phyloP scores from a whole-genome alignment of 2,888 invertebrate species.

The Metallyticus violacea region DNA sequence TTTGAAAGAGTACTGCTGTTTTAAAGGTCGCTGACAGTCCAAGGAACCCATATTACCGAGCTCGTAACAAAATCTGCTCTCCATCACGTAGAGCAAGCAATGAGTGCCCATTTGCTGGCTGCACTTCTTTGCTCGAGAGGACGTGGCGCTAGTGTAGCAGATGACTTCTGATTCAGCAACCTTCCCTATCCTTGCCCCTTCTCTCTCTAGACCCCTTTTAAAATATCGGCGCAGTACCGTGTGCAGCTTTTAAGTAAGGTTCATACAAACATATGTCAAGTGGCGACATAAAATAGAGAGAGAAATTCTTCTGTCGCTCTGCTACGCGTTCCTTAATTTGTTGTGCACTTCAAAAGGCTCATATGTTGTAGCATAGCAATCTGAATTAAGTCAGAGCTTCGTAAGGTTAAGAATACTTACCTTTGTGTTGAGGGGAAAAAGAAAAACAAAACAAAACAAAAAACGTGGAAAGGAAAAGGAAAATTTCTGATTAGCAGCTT shows the following conservation, averaged over 20 bases:
- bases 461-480: too few relatives aligned
- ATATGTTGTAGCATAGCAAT: too few relatives aligned
- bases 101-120: not conserved
- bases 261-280: not conserved
- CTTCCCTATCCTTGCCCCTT: not conserved
- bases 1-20: not conserved
- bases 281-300: too few relatives aligned
- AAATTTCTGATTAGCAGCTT: too few relatives aligned
- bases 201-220: not conserved
- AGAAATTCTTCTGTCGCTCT: too few relatives aligned
- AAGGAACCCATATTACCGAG: not conserved
- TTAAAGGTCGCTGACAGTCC: not conserved
- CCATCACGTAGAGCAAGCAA: not conserved
- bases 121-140: not conserved
- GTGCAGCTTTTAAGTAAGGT: not conserved
- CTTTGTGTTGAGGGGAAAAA: too few relatives aligned
- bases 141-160: not conserved
- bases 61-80: not conserved
- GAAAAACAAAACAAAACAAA: too few relatives aligned
- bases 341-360: too few relatives aligned
- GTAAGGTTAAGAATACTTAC: too few relatives aligned
- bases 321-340: too few relatives aligned
- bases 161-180: not conserved
- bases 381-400: too few relatives aligned
- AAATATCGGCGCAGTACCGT: not conserved